Base-by-base conservation (phyloP, 2,888 invertebrate species). In the Ophioninae sp. region DNA sequence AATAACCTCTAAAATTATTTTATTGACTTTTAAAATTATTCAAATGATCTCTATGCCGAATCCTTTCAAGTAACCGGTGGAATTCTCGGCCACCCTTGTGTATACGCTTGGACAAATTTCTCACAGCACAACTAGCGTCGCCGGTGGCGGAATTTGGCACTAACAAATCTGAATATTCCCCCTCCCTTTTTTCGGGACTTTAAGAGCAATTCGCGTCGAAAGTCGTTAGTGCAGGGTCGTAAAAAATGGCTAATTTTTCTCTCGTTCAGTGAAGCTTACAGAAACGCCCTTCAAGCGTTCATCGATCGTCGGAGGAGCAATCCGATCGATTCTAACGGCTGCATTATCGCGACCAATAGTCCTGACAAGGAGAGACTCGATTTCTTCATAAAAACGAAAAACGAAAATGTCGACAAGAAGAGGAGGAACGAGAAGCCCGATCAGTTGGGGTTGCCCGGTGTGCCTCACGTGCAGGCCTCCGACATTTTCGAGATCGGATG, bases 401-500 rank as follows among this genome's bases (percentile, higher is more conserved):
- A 85, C 23, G 82, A 79, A 10, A 86, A 83, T 39, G 68, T 77
- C 8, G 82, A 74, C 7, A 84, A 81, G 41, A 84, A 78, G 50
- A 85, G 84, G 39, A 86, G 83, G 72, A 85, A 85, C 13, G 81
- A 84, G 75, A 50, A 85, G 50, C 17, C 17, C 6, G 50, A 50
- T 5, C 6, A 13, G 13, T 13, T 50, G 50, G 50, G 50, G 13
- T 50, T 50, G 50, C 50, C 17, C 6, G 50, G 50, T 50, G 85
- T 91, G 3, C 91, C 91, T 7, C 86, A 88, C 8, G 75, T 90
- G 23, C 77, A 68, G 8, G 86, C 89, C 1, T 86, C 89, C 1
- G 90, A 91, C n/a, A 87, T 91, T 57, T 89, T 90, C 61, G 91
- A 91, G 69, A 89, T 91, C 41, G 90, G 89, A n/a, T 90, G 87